phyloP scores from a whole-genome alignment of 2,113 vertebrate genomes.

The Pelecanoides urinatrix region DNA sequence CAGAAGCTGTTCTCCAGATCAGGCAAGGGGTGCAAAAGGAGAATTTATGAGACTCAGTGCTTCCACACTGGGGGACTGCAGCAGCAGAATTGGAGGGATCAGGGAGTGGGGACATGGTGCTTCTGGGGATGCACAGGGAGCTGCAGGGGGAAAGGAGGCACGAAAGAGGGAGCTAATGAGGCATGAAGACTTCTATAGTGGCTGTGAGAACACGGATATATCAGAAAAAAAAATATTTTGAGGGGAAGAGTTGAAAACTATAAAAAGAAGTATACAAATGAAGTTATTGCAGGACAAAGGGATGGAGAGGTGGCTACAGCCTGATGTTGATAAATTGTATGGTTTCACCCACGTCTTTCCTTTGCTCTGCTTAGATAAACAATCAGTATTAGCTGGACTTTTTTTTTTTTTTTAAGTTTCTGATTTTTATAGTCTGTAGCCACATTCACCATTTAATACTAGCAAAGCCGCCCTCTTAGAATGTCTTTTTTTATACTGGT shows the following conservation, averaged over 20 bases:
- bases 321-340: neutral
- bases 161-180: neutral
- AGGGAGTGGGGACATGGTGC: neutral
- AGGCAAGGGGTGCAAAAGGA: neutral
- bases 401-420: neutral
- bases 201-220: neutral
- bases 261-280: neutral
- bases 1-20: neutral
- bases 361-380: neutral
- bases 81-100: neutral
- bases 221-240: neutral
- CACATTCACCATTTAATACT: conserved; percentile 12
- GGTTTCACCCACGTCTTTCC: neutral
- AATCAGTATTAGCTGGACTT: neutral
- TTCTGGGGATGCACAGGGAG: fast-evolving
- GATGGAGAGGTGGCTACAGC: neutral
- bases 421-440: neutral
- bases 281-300: neutral
- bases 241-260: neutral
- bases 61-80: fast-evolving
- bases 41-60: neutral
- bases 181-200: neutral
- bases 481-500: conserved; percentile 17
- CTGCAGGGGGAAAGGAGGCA: neutral
- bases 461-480: neutral